Evolutionary conservation across 1,140 invertebrate species (phyloP), one percentile per base, ranked within the genome.

Genomic region (Oryzaephilus surinamensis): DNA sequence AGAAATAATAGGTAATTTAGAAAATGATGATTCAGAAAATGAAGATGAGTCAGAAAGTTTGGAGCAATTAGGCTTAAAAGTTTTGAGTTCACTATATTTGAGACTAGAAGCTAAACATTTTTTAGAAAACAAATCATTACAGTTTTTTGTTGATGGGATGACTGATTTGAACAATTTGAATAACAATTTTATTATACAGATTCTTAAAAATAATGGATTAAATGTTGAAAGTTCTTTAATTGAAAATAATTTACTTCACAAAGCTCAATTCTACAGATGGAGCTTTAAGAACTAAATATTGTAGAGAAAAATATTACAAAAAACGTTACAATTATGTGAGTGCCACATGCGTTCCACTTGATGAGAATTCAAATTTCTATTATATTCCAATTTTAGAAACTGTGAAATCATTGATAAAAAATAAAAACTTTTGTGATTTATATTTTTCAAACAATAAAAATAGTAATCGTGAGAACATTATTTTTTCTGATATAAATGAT

Each of bases 401-500:
- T 4, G 29, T 57, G 41, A 38, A 49, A 30, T 19, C n/a, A 18
- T 33, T 57, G 18, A 52, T 56, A 10, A 34, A 20, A 27, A 50
- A 58, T 32, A 32, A 43, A 37, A 38, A 50, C 33, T 20, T 55
- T 7, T 35, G 37, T 28, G 11, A 40, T 30, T 11, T 36, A 17
- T 48, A 50, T 17, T 46, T 35, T 20, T n/a, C n/a, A n/a, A n/a
- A n/a, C n/a, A n/a, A n/a, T n/a, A n/a, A n/a, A n/a, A n/a, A 38
- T 32, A 14, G 19, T 33, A 2, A 7, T 24, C 7, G 17, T 38
- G 38, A n/a, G n/a, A n/a, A n/a, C n/a, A n/a, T n/a, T 12, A 6
- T 35, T 14, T 45, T 56, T 12, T 17, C 17, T 41, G 54, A 62
- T 52, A 52, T 60, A 21, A 42, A 21, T 15, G 54, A 60, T 50